These are phyloP conservation scores for Drosophila lini DNA, from an alignment of 1,140 invertebrate species.

Conservation along the genomic window DNA sequence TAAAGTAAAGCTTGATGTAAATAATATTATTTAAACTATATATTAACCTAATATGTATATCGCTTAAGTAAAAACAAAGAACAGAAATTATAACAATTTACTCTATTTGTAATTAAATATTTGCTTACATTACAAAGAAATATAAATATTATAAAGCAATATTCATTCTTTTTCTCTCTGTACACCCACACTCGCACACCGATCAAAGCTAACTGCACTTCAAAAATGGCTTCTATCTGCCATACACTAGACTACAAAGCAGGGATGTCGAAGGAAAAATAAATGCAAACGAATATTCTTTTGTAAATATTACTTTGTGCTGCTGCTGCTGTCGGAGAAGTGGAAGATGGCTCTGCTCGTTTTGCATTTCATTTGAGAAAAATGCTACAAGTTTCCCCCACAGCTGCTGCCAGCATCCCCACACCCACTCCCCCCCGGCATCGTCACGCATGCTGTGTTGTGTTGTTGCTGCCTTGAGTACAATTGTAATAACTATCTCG, in stretches of 20 bases:
- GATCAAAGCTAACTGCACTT: conserved; percentile 81
- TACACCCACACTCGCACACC: conserved; percentile 37
- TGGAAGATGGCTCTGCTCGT: conserved; percentile 46
- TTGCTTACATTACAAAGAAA: neutral
- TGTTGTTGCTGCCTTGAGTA: conserved; percentile 61
- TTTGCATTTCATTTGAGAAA: conserved; percentile 78
- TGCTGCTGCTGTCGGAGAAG: conserved; percentile 23
- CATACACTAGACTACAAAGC: conserved; percentile 47
- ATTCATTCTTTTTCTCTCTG: conserved; percentile 10
- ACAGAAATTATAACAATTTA: no score
- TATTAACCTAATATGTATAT: no score
- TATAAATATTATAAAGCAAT: no score
- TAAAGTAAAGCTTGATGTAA: no score
- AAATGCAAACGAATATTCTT: conserved; percentile 56
- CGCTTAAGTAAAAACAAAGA: no score
- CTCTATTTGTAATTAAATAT: neutral
- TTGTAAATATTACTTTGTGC: conserved; percentile 67
- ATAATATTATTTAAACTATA: no score
- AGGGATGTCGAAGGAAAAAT: conserved; percentile 13
- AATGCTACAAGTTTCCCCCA: conserved; percentile 62
- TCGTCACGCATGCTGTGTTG: conserved; percentile 25
- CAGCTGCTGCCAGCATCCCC: conserved; percentile 25
- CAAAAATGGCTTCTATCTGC: conserved; percentile 70
- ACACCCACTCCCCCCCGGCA: neutral
- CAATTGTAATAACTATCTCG: conserved; percentile 80